A percentile compares a stretch with the other conserved stretches of the same genome.
These are phyloP conservation scores for Pseudococcus jackbeardsleyi DNA, from an alignment of 2,888 invertebrate species.

Conservation along the genomic window DNA sequence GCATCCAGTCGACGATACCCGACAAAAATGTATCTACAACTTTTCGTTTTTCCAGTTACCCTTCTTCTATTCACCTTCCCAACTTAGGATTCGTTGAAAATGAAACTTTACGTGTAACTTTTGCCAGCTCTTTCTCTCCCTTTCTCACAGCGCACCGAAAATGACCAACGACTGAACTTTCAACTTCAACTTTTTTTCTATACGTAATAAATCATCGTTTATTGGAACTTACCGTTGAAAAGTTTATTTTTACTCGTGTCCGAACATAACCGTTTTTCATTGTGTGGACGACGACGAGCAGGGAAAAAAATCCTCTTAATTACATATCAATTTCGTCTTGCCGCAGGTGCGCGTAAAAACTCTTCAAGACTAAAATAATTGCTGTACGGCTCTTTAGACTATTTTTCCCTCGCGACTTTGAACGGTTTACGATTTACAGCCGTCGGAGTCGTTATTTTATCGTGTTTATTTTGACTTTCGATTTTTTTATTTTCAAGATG, in stretches of 20 bases:
- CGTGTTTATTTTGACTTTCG: neutral
- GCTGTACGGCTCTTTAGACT: neutral
- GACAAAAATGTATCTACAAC: slow-evolving; percentile 1
- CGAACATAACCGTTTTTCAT: slow-evolving; percentile 41
- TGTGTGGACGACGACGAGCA: neutral
- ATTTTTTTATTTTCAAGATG: no score
- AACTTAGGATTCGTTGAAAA: slow-evolving; percentile 13
- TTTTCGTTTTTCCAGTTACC: neutral
- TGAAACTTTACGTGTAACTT: slow-evolving; percentile 34
- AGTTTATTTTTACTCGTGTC: slow-evolving; percentile 31
- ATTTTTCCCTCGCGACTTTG: neutral
- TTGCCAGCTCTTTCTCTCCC: neutral
- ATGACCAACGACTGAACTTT: slow-evolving; percentile 47
- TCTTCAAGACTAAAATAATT: slow-evolving; percentile 27
- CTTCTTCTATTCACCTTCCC: neutral
- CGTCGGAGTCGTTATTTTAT: neutral
- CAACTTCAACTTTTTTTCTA: slow-evolving; percentile 41
- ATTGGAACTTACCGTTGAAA: slow-evolving; percentile 47
- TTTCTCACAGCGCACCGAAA: neutral
- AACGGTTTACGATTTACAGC: neutral
- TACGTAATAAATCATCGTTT: slow-evolving; percentile 45
- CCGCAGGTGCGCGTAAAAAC: slow-evolving; percentile 45
- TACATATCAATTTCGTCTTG: slow-evolving; percentile 43
- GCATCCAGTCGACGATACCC: no score
- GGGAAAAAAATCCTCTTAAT: slow-evolving; percentile 31